Evolutionary conservation across 2,888 invertebrate species (phyloP), one percentile per base, ranked within the genome.

Genomic region (Tetragonisca angustula): DNA sequence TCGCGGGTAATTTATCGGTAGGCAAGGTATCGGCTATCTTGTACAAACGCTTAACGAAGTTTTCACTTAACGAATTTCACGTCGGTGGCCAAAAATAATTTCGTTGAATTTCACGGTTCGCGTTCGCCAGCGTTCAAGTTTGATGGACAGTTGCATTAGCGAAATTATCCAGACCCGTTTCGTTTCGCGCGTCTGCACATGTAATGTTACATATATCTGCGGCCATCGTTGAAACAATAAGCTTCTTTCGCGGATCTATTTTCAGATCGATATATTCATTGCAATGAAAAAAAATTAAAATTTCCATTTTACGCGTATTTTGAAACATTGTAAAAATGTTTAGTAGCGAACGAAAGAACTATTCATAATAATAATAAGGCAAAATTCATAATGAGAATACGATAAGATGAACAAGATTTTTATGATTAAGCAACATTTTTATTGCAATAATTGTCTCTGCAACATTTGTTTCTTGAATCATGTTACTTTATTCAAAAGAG

Each of bases 121-220:
- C 49, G 50, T 21, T 32, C 64, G 5, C 59, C 43, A 24, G 52
- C 50, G 9, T 27, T 43, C 56, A 52, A 50, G 17, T 71, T 65
- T 79, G 79, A 82, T 27, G 32, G 79, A 73, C 79, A 79, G 79
- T 56, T 82, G 81, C 79, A 82, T 82, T 74, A 69, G 32, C 74
- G 43, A 67, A 65, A 64, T 73, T 69, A 52, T 73, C 73, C 56
- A 56, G 68, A 79, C 27, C 19, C 36, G 19, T 6, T 6, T n/a
- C 21, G 9, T 32, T 56, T 9, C 27, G 6, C 15, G 36, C 17
- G 19, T 74, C 6, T 73, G 52, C 54, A 43, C 9, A 36, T 36
- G 32, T 36, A 36, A 9, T 43, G 9, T 43, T 24, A 21, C n/a
- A n/a, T 59, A 5, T 15, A 36, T 36, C 61, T 24, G 13, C 17